A percentile compares a stretch with the other conserved stretches of the same genome.
phyloP scores from a whole-genome alignment of 1,140 invertebrate species.

The Neuroterus valhalla region DNA sequence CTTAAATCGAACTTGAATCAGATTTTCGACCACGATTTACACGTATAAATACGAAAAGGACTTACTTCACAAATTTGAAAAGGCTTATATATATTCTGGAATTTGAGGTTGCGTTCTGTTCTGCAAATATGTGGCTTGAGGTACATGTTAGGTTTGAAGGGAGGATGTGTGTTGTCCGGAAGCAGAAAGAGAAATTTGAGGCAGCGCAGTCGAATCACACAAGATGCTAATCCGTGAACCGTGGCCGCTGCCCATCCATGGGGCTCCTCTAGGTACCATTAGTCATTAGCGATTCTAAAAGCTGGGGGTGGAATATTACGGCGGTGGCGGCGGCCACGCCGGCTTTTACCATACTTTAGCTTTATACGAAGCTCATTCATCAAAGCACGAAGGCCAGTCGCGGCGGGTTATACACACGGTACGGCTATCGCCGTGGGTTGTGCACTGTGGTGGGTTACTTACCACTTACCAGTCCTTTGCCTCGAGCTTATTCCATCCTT shows the following conservation, averaged over 20 bases:
- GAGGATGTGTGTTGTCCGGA: constrained; percentile 27
- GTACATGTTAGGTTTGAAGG: constrained; percentile 57
- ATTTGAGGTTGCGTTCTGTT: not conserved
- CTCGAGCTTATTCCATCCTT: constrained; percentile 54
- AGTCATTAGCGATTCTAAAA: constrained; percentile 66
- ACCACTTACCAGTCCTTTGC: constrained; percentile 48
- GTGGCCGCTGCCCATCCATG: constrained; percentile 37
- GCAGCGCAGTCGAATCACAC: constrained; percentile 39
- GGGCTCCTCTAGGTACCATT: constrained; percentile 57
- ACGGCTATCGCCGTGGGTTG: constrained; percentile 23
- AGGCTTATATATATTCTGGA: too few relatives aligned
- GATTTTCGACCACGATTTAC: too few relatives aligned
- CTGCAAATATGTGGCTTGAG: constrained; percentile 49
- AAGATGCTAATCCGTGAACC: constrained; percentile 49
- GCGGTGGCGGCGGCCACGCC: constrained; percentile 36
- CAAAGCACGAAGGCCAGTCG: constrained; percentile 57
- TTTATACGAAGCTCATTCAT: constrained; percentile 62
- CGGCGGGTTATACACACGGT: constrained; percentile 46
- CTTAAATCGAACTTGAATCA: constrained; percentile 49
- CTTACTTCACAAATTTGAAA: not conserved
- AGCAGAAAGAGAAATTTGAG: constrained; percentile 29
- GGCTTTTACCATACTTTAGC: constrained; percentile 64
- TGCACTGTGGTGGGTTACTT: constrained; percentile 47
- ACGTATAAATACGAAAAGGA: not conserved
- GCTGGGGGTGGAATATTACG: constrained; percentile 58